Conservation (phyloP, 1,140 invertebrate genomes). For the Pogonomyrmex californicus region DNA sequence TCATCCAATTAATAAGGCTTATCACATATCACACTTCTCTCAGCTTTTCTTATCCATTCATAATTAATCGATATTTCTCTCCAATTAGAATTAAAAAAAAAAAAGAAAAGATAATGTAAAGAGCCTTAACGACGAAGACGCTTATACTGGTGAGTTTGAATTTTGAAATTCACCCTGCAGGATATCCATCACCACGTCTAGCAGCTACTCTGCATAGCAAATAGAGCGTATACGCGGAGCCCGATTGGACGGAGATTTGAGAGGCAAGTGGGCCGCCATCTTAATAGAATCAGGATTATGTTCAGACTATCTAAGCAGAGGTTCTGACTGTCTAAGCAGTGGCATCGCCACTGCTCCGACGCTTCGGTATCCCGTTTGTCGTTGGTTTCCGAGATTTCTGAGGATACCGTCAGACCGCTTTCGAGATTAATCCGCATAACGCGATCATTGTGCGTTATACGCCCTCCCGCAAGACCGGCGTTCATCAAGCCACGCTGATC, state of each 20-base stretch:
- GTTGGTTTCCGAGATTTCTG: constrained; percentile 36
- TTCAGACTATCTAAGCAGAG: constrained; percentile 68
- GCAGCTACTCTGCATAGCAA: constrained; percentile 67
- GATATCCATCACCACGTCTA: constrained; percentile 70
- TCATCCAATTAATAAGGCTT: neutral
- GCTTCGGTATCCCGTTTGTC: constrained; percentile 16
- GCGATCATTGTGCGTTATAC: constrained; percentile 20
- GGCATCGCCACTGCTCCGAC: constrained; percentile 13
- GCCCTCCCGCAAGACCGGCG: neutral
- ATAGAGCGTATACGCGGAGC: constrained; percentile 64
- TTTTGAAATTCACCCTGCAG: constrained; percentile 62
- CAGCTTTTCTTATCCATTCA: neutral
- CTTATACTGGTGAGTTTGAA: constrained; percentile 45
- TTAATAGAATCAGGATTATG: constrained; percentile 78
- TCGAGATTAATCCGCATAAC: constrained; percentile 23
- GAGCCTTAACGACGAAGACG: constrained; percentile 63
- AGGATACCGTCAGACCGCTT: neutral
- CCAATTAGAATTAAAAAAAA: constrained; percentile 14
- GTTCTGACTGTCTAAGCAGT: constrained; percentile 38
- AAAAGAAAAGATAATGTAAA: constrained; percentile 16
- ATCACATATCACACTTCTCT: neutral
- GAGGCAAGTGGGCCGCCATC: constrained; percentile 67
- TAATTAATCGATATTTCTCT: neutral
- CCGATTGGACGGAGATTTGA: constrained; percentile 34
- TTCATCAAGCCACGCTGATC: constrained; percentile 5